Evolutionary conservation across 2,797 vertebrate genomes (phyloP).

Genomic region (Chelonia mydas): DNA sequence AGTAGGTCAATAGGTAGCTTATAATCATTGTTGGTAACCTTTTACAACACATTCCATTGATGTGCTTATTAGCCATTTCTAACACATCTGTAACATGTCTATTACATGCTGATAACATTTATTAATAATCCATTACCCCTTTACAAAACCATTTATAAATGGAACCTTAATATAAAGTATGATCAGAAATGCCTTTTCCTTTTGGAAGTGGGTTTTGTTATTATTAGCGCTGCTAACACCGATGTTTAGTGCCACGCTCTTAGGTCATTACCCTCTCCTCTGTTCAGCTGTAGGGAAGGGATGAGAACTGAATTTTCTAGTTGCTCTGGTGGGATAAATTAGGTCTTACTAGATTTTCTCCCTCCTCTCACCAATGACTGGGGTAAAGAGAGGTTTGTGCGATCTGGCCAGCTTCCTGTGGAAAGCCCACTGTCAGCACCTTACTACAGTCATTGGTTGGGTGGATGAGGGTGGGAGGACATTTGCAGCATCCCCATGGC

Average conservation of each 20-base stretch:
- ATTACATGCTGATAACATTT: neutral
- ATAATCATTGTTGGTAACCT: neutral
- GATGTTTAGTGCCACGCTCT: neutral
- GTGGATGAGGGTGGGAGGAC: neutral
- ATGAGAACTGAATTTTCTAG: neutral
- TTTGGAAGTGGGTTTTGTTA: neutral
- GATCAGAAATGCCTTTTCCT: neutral
- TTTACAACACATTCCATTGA: neutral
- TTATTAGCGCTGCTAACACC: neutral
- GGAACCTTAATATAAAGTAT: neutral
- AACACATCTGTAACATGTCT: neutral
- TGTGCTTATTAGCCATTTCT: fast-evolving
- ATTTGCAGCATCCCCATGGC: neutral
- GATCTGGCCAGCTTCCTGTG: neutral
- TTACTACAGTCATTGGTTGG: neutral
- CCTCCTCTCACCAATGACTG: neutral
- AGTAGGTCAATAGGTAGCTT: neutral
- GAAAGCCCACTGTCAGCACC: neutral
- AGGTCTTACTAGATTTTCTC: neutral
- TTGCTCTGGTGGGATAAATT: neutral
- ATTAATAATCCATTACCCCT: neutral
- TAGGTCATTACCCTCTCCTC: neutral
- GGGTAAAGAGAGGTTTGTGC: neutral
- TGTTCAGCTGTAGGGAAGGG: neutral
- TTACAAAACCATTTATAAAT: neutral